phyloP scores from a whole-genome alignment of 2,888 invertebrate genomes.

The Linnaemya vulpina region DNA sequence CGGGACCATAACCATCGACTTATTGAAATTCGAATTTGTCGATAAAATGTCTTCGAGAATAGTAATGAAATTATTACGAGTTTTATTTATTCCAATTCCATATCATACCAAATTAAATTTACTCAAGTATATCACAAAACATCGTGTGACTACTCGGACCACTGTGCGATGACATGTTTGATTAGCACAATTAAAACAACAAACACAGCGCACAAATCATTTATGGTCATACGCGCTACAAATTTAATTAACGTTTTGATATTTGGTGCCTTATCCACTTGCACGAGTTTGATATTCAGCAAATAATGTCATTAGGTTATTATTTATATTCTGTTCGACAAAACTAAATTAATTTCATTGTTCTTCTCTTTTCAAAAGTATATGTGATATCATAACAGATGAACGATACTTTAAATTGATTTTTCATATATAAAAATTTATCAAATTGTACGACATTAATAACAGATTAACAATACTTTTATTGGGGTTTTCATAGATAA shows the following conservation, averaged over 20 bases:
- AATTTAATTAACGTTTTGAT: conserved; percentile 65
- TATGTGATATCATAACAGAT: conserved; percentile 8
- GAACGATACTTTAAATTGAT: neutral
- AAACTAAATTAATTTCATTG: conserved; percentile 53
- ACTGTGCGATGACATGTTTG: conserved; percentile 61
- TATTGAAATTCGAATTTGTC: too few species aligned
- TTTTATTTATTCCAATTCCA: too few species aligned
- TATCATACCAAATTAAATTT: too few species aligned
- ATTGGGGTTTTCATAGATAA: neutral
- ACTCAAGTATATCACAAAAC: neutral
- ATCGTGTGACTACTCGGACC: neutral
- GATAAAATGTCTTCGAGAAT: too few species aligned
- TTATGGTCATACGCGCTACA: conserved; percentile 63
- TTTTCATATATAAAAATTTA: conserved; percentile 1
- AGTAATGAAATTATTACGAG: too few species aligned
- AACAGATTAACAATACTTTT: neutral
- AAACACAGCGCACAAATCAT: conserved; percentile 31
- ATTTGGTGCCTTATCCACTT: conserved; percentile 55
- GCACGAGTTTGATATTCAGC: neutral
- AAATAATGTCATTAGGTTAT: conserved; percentile 58
- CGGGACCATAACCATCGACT: too few species aligned
- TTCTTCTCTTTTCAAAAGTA: conserved; percentile 24
- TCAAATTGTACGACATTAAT: too few species aligned
- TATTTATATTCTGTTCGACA: conserved; percentile 20
- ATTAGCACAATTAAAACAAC: conserved; percentile 49